phyloP scores from a whole-genome alignment of 1,140 invertebrate species.

The Drosophila ironensis region DNA sequence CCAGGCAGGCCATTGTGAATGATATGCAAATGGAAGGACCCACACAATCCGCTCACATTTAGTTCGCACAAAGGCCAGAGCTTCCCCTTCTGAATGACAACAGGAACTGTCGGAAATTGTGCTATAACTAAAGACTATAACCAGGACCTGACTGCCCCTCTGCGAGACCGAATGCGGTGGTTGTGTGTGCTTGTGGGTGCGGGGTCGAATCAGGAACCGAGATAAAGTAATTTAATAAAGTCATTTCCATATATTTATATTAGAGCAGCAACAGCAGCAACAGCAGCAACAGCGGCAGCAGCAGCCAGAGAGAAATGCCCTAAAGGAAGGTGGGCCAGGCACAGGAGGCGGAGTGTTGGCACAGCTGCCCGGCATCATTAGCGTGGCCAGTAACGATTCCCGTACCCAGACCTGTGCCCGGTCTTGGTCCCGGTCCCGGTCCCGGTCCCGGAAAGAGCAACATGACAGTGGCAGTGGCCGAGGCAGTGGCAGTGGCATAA shows the following conservation, averaged over 20 bases:
- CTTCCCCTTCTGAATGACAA: conserved; percentile 48
- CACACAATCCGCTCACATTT: not conserved
- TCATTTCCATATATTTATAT: conserved; percentile 78
- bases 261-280: conserved; percentile 48
- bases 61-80: not conserved
- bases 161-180: not conserved
- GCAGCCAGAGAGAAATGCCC: conserved; percentile 8
- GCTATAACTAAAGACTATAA: conserved; percentile 51
- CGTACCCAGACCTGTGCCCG: no score
- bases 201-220: conserved; percentile 48
- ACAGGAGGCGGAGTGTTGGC: not conserved
- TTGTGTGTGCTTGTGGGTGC: not conserved
- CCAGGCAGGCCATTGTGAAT: conserved; percentile 25
- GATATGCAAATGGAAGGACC: conserved; percentile 52
- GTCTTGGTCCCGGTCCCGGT: not conserved
- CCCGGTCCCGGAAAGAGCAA: conserved; percentile 16
- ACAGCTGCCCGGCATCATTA: conserved; percentile 42
- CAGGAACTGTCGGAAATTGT: conserved; percentile 66
- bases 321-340: not conserved
- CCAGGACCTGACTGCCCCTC: conserved; percentile 1
- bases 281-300: no score
- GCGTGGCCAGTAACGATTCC: conserved; percentile 13
- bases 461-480: not conserved
- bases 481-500: no score
- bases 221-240: conserved; percentile 78